Percentiles rank a stretch among this genome's conserved stretches.
Evolutionary conservation across 1,140 invertebrate genomes (phyloP).

Genomic region (Drosophila ironensis): DNA sequence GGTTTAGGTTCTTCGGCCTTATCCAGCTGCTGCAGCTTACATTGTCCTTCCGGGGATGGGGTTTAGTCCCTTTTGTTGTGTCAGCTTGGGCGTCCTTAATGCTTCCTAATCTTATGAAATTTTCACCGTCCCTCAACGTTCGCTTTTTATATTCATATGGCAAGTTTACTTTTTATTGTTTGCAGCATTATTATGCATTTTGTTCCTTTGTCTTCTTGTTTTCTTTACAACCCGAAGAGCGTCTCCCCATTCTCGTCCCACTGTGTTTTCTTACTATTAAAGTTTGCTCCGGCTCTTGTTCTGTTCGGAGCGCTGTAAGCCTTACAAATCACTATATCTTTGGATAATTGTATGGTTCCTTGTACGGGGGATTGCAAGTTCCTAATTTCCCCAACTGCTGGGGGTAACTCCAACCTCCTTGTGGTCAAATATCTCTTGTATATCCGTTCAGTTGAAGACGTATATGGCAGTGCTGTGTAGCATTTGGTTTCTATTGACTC

Average conservation of each 20-base stretch:
- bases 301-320: slow-evolving; percentile 11
- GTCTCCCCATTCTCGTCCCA: slow-evolving; percentile 33
- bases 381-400: slow-evolving; percentile 32
- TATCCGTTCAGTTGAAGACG: slow-evolving; percentile 39
- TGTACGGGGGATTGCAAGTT: not conserved
- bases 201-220: slow-evolving; percentile 27
- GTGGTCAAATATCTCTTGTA: slow-evolving; percentile 40
- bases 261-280: slow-evolving; percentile 39
- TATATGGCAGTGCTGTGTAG: slow-evolving; percentile 69
- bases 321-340: slow-evolving; percentile 47
- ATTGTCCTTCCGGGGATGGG: slow-evolving; percentile 40
- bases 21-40: slow-evolving; percentile 49
- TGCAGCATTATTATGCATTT: slow-evolving; percentile 52
- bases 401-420: too few species aligned
- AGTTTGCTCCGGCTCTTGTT: slow-evolving; percentile 39
- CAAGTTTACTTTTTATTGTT: slow-evolving; percentile 78
- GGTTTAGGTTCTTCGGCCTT: slow-evolving; percentile 16
- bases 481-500: slow-evolving; percentile 59
- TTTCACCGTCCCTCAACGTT: slow-evolving; percentile 25
- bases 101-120: slow-evolving; percentile 56
- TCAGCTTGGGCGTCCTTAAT: slow-evolving; percentile 39
- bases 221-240: slow-evolving; percentile 71
- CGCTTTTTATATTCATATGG: slow-evolving; percentile 66
- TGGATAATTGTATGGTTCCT: slow-evolving; percentile 10
- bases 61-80: slow-evolving; percentile 2